Evolutionary conservation across 2,113 vertebrate species (phyloP), one percentile per base, ranked within the genome.

Genomic region (Gymnobelideus leadbeateri): DNA sequence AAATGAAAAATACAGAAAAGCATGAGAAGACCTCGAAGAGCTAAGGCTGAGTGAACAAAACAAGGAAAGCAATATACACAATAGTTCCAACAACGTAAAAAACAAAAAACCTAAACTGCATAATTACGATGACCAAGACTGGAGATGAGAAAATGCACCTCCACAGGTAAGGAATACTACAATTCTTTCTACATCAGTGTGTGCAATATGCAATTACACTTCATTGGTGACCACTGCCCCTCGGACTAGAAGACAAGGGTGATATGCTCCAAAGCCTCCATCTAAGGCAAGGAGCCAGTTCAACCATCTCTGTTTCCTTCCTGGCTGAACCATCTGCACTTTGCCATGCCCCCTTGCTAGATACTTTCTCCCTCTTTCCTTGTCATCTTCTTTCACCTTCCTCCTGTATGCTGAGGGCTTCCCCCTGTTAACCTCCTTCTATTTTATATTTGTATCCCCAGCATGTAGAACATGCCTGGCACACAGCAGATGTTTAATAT

Each of bases 21-120:
- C 51, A 50, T 53, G 47, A 49, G 47, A 26, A 53, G 92, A 91
- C 5, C 53, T 94, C 57, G 43, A 94, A 95, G 68, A 89, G 28
- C 53, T 89, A 61, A n/a, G 7, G 89, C 53, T 61, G 19, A 46
- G 31, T 8, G 0, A 52, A 94, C 43, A 51, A 92, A 52, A 94
- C 43, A 51, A 92, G 43, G 25, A 53, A 53, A 53, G 52, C 52
- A 53, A 53, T 53, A 19, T 14, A 51, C 51, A 51, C 51, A 49
- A 49, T 51, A 12, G 8, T 8, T 1, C 3, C 52, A 14, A 53
- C 52, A 53, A 53, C 19, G 52, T 51, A 19, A 53, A 53, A 91
- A 95, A 23, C 89, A 61, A 89, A 84, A 26, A 89, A 0, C 2
- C 53, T 1, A 90, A 37, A 93, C 37, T 91, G 3, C 51, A 84